These are phyloP conservation scores for Pocillopora grandis DNA, from an alignment of 92 coral and sea anemone genomes.

Conservation along the genomic window DNA sequence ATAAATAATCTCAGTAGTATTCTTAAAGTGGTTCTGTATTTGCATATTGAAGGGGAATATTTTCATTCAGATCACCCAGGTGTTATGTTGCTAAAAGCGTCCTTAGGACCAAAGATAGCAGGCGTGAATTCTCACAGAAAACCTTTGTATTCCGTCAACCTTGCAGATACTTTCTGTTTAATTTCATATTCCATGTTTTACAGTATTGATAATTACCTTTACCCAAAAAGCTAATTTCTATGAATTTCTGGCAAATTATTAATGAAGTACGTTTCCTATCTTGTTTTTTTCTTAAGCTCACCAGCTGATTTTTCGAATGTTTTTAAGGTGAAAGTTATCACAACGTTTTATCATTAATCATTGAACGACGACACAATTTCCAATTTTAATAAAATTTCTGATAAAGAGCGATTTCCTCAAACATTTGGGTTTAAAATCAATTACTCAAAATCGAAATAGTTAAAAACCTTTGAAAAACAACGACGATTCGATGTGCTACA, in stretches of 20 bases:
- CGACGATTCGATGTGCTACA: too few species aligned
- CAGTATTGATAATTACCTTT: not conserved
- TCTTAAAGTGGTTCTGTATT: not conserved
- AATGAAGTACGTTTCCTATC: not conserved
- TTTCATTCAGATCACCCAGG: not conserved
- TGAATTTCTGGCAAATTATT: not conserved
- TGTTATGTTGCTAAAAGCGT: not conserved
- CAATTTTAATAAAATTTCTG: too few species aligned
- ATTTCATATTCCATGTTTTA: not conserved
- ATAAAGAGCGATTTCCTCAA: too few species aligned
- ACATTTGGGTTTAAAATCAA: too few species aligned
- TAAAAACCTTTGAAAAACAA: too few species aligned
- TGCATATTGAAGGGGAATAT: conserved; percentile 22
- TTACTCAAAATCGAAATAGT: too few species aligned
- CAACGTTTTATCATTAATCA: not conserved
- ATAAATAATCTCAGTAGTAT: not conserved
- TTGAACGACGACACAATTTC: too few species aligned
- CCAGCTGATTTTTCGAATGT: not conserved
- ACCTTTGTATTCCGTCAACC: not conserved
- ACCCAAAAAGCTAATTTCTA: not conserved
- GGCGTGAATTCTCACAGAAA: conserved; percentile 3
- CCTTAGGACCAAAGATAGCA: not conserved
- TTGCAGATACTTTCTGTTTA: not conserved
- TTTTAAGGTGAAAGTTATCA: conserved; percentile 3
- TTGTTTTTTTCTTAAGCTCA: not conserved